Base-by-base conservation (phyloP, 1,140 invertebrate species). In the Halesus radiatus region DNA sequence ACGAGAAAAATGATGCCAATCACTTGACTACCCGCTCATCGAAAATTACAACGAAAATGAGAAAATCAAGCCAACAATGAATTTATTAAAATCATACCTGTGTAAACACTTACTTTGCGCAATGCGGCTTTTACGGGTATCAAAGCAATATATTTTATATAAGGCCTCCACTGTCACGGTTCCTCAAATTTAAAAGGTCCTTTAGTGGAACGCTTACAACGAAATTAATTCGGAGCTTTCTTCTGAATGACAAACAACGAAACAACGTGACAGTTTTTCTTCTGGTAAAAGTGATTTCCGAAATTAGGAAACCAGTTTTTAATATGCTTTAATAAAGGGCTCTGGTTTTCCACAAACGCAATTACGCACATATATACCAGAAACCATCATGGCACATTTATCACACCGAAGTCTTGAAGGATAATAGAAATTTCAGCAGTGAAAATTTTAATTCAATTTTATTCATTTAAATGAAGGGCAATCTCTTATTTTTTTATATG, bases 131-230 rank as follows among this genome's bases (percentile, higher is more conserved):
- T 50, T 45, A 45, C 37, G 29, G 18, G 37, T 7, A 6, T 50
- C 29, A 45, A 50, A 45, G 66, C 37, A 70, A 70, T 23, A 64
- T 66, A 66, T 26, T 66, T 66, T 29, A 26, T 16, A 29, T 66
- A 66, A 66, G 62, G 6, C 62, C 26, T 5, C 10, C 18, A n/a
- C 32, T 50, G 29, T 70, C n/a, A 45, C 29, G 29, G 15, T n/a
- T 18, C 66, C 66, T 20, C 32, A 70, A 70, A 16, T 20, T 50
- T 50, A 70, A 70, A 50, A 50, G 16, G 32, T 70, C 29, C 32
- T 50, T 70, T 70, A 70, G 45, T 70, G 29, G 45, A 70, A 70
- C 37, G 66, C n/a, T 70, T 45, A 70, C 66, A 22, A 70, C 29
- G 23, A 70, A 70, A 70, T 70, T 70, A 70, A 70, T 70, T 50